Evolutionary conservation across 2,113 vertebrate genomes (phyloP).

Genomic region (Forbesichthys agassizii): DNA sequence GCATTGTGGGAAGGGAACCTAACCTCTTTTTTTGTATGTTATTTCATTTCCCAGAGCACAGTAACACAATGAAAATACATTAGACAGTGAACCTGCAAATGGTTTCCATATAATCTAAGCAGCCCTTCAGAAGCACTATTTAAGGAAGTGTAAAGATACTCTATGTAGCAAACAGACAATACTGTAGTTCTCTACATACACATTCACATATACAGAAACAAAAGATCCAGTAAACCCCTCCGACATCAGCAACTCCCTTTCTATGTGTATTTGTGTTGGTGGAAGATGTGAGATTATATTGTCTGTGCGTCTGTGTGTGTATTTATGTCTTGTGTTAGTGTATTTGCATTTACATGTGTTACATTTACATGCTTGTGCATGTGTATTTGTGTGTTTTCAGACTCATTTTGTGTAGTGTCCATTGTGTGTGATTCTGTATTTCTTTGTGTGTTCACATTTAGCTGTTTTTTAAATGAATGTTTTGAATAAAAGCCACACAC

Average conservation of each 20-base stretch:
- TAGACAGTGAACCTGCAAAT: neutral
- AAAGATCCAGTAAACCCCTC: neutral
- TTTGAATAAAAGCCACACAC: slow-evolving; percentile 13
- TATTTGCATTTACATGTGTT: neutral
- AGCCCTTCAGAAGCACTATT: neutral
- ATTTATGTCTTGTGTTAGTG: neutral
- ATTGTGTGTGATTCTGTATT: neutral
- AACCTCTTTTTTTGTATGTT: slow-evolving; percentile 50
- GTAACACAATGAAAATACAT: slow-evolving; percentile 23
- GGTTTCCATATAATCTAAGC: neutral
- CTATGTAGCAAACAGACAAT: neutral
- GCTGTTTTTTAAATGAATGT: slow-evolving; percentile 22
- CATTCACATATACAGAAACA: neutral
- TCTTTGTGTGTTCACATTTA: slow-evolving; percentile 4
- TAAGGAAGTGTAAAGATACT: neutral
- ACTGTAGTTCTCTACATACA: neutral
- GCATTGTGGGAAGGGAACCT: slow-evolving; percentile 76
- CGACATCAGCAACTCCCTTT: neutral
- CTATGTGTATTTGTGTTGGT: neutral
- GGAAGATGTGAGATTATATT: neutral
- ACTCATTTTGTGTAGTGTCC: neutral
- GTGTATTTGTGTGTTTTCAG: neutral
- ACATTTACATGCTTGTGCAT: neutral
- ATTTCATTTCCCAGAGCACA: slow-evolving; percentile 35
- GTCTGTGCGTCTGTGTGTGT: neutral